These are phyloP conservation scores for Beaufortia kweichowensis DNA, from an alignment of 2,113 vertebrate genomes.

Conservation along the genomic window DNA sequence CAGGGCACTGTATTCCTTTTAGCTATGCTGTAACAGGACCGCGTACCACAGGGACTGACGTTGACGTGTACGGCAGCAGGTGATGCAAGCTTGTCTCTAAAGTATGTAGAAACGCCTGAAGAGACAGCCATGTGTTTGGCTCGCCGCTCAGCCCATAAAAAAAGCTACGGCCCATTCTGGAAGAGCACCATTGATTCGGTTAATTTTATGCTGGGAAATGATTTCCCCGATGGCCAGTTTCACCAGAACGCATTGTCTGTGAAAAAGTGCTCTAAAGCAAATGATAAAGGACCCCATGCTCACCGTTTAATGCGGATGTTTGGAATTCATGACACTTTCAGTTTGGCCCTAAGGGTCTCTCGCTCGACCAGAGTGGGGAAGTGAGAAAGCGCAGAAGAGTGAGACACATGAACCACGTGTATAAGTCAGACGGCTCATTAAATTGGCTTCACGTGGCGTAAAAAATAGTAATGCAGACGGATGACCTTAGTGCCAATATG, in stretches of 20 bases:
- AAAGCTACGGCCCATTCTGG: constrained; percentile 62
- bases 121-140: constrained; percentile 47
- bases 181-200: constrained; percentile 72
- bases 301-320: constrained; percentile 63
- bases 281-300: constrained; percentile 65
- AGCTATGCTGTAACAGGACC: constrained; percentile 45
- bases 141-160: constrained; percentile 58
- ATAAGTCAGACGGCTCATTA: constrained; percentile 28
- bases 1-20: constrained; percentile 52
- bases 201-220: constrained; percentile 76
- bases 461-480: constrained; percentile 20
- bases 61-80: constrained; percentile 57
- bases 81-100: constrained; percentile 58
- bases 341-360: constrained; percentile 5
- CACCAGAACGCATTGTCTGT: constrained; percentile 60
- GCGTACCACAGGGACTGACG: constrained; percentile 49
- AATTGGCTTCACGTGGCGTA: constrained; percentile 9
- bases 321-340: constrained; percentile 60
- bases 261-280: constrained; percentile 60
- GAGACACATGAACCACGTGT: constrained; percentile 12
- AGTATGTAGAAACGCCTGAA: constrained; percentile 41
- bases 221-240: constrained; percentile 75
- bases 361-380: constrained; percentile 2
- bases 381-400: constrained; percentile 22
- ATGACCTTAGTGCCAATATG: background rate